phyloP scores from a whole-genome alignment of 2,797 vertebrate species.

The Melanogrammus aeglefinus region DNA sequence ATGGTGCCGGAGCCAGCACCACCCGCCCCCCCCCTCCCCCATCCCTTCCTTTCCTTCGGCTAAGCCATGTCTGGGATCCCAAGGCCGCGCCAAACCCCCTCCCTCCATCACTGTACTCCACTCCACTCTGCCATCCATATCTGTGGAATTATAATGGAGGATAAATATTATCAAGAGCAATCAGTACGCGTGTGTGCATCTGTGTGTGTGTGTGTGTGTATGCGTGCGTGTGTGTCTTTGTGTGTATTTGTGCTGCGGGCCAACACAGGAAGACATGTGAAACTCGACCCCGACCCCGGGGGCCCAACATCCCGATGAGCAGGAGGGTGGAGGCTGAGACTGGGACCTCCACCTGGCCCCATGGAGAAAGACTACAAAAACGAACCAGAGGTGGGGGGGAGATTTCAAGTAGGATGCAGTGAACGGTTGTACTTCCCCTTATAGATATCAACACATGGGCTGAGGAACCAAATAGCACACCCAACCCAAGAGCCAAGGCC shows the following conservation, averaged over 20 bases:
- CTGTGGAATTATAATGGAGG: conserved; percentile 70
- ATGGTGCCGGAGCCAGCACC: conserved; percentile 27
- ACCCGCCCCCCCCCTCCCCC: neutral
- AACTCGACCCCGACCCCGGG: neutral
- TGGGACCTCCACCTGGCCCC: neutral
- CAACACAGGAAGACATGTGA: neutral
- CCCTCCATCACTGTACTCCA: conserved; percentile 64
- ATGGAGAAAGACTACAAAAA: neutral
- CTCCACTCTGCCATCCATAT: conserved; percentile 59
- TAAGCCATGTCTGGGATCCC: conserved; percentile 32
- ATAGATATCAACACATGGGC: too few relatives aligned
- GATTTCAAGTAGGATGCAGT: too few relatives aligned
- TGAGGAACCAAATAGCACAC: too few relatives aligned
- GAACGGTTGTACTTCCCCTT: too few relatives aligned
- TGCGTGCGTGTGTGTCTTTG: neutral
- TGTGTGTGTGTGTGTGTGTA: conserved; percentile 9
- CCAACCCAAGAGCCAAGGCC: too few relatives aligned
- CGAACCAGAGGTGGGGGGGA: neutral
- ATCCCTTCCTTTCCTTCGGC: neutral
- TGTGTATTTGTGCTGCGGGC: neutral
- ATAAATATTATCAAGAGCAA: conserved; percentile 76
- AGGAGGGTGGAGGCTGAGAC: neutral
- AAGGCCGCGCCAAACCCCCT: conserved; percentile 47
- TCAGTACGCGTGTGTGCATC: conserved; percentile 71
- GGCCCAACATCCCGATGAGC: neutral